A percentile compares a stretch with the other conserved stretches of the same genome.
Evolutionary conservation across 1,140 invertebrate species (phyloP).

Genomic region (Drosophila punjabiensis): DNA sequence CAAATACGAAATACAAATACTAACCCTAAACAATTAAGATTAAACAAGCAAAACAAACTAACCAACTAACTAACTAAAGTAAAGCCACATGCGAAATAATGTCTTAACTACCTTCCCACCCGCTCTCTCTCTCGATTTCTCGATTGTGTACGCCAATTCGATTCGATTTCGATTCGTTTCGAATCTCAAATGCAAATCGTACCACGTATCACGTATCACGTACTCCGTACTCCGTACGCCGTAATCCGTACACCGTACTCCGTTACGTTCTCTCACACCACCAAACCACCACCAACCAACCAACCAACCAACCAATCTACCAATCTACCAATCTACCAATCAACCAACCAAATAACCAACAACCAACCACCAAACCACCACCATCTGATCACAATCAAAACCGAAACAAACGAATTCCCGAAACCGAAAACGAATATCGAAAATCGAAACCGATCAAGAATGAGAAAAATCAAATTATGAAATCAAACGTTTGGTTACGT

Average conservation of each 20-base stretch:
- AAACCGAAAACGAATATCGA: conserved; percentile 43
- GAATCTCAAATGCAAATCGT: conserved; percentile 50
- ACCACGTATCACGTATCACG: conserved; percentile 21
- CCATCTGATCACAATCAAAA: conserved; percentile 59
- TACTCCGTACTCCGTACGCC: conserved; percentile 41
- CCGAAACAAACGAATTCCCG: conserved; percentile 47
- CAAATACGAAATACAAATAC: conserved; percentile 63
- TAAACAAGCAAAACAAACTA: conserved; percentile 44
- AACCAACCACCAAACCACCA: conserved; percentile 61
- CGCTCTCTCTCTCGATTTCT: conserved; percentile 70
- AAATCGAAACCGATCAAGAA: conserved; percentile 89
- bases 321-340: conserved; percentile 37
- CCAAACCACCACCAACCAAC: conserved; percentile 35
- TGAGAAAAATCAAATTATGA: conserved; percentile 99
- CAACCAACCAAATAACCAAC: conserved; percentile 36
- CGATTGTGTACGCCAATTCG: conserved; percentile 52
- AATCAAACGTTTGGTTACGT: conserved; percentile 98
- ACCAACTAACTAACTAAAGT: conserved; percentile 50
- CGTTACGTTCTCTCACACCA: conserved; percentile 47
- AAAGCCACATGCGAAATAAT: conserved; percentile 73
- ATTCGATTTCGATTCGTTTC: conserved; percentile 69
- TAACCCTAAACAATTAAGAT: conserved; percentile 66
- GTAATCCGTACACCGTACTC: conserved; percentile 28
- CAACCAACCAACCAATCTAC: conserved; percentile 35
- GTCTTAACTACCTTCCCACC: conserved; percentile 76